Evolutionary conservation across 2,888 invertebrate genomes (phyloP), one percentile per base, ranked within the genome.

Genomic region (Netelia melanura): DNA sequence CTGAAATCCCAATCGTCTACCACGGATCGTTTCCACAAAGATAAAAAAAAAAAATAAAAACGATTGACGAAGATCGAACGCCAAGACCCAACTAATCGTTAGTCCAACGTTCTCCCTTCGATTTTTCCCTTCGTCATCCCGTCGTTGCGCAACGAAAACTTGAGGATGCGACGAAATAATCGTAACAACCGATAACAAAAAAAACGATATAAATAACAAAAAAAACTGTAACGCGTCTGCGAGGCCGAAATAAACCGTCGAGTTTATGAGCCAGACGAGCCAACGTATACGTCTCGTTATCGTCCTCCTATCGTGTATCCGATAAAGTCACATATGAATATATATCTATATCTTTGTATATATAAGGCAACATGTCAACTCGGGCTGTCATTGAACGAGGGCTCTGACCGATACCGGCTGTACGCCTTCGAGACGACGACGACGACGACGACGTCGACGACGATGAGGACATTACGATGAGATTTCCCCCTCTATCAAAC

Each of bases 371-470:
- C 23, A 38, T 76, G 23, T 54, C 71, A 67, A 64, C 14, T 0
- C 14, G 8, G 48, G 14, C 48, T 14, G 67, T 48, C 67, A 44
- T 58, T 44, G 71, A 71, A 71, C 71, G 87, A 79, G 90, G 89
- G 89, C 89, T 91, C 88, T 90, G 91, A 90, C 90, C 91, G 91
- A 90, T 90, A 91, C 87, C 85, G 83, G 83, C 87, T 88, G 84
- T 86, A 84, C 83, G 87, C 78, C 82, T 65, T 77, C 83, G 76
- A 80, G 68, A 77, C n/a, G n/a, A n/a, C 81, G 78, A 83, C 75
- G 81, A 52, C 23, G 62, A 1, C 30, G 58, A 25, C 25, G 25
- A 38, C 38, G 38, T 38, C 38, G 38, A 38, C 38, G 38, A 38
- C 25, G 30, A 72, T 21, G 78, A 78, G 65, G 75, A 58, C 72